Conservation (phyloP, 2,113 vertebrate genomes). For the Myotis davidii region DNA sequence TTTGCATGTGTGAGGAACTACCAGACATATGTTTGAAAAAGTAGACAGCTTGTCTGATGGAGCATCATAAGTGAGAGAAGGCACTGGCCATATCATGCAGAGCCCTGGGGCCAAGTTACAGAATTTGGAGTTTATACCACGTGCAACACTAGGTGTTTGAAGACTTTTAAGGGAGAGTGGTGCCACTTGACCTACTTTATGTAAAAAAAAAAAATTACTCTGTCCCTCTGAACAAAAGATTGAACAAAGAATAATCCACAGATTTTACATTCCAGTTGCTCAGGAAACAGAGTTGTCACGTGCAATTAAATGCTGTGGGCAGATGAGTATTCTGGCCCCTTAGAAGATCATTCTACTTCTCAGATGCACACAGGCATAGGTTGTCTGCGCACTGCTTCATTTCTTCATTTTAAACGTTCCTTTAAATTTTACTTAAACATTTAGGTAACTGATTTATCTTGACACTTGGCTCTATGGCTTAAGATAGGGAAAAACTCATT, state of each 20-base stretch:
- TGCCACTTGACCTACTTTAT: background rate
- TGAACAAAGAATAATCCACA: background rate
- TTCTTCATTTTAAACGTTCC: background rate
- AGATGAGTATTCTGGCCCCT: background rate
- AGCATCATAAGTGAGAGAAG: background rate
- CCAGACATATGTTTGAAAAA: background rate
- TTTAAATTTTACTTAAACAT: slow-evolving; percentile 10
- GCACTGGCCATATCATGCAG: background rate
- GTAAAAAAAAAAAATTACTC: background rate
- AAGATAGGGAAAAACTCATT: background rate
- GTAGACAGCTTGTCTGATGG: background rate
- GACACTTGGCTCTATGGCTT: background rate
- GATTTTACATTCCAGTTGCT: background rate
- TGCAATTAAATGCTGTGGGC: background rate
- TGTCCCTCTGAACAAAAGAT: background rate
- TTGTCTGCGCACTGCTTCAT: background rate
- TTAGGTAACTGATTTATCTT: slow-evolving; percentile 27
- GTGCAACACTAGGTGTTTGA: background rate
- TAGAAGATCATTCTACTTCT: background rate
- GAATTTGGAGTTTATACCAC: background rate
- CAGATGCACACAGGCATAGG: background rate
- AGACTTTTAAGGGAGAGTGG: background rate
- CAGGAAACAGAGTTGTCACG: background rate
- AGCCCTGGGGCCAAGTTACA: background rate
- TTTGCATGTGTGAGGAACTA: background rate